Conservation (phyloP, 1,140 invertebrate genomes). For the Magallana angulata region DNA sequence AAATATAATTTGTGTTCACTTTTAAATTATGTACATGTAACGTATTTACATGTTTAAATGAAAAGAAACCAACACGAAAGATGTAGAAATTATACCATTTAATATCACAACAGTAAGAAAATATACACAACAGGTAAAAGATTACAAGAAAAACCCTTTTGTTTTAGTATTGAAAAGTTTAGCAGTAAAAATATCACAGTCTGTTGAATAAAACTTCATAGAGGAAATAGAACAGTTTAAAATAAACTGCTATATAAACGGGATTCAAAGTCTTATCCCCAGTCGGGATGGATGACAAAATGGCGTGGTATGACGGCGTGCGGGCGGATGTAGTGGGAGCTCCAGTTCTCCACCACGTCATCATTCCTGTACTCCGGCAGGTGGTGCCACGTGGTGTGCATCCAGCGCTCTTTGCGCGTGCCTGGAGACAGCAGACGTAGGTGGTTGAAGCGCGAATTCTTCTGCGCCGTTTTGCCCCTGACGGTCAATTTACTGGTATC, state of each 20-base stretch:
- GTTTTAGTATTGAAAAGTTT: background rate
- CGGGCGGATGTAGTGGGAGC: slow-evolving; percentile 69
- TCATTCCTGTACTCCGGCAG: slow-evolving; percentile 68
- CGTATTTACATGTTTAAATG: background rate
- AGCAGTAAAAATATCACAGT: slow-evolving; percentile 22
- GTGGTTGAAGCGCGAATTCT: slow-evolving; percentile 58
- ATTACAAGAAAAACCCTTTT: background rate
- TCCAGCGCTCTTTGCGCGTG: slow-evolving; percentile 70
- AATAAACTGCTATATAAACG: background rate
- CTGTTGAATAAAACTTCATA: background rate
- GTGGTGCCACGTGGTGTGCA: slow-evolving; percentile 76
- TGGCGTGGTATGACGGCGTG: slow-evolving; percentile 66
- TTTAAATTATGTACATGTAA: background rate
- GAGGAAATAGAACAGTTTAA: background rate
- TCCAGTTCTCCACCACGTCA: slow-evolving; percentile 69
- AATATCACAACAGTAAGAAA: slow-evolving; percentile 34
- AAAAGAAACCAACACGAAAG: background rate
- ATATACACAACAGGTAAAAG: background rate
- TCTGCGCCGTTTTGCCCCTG: slow-evolving; percentile 41
- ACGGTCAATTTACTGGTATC: background rate
- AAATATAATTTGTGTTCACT: background rate
- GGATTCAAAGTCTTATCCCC: slow-evolving; percentile 62
- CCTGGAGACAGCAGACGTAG: slow-evolving; percentile 67
- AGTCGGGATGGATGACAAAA: slow-evolving; percentile 75
- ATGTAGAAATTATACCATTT: background rate